Percentiles rank a stretch among this genome's conserved stretches.
These are phyloP conservation scores for Cantharis lateralis DNA, from an alignment of 2,888 invertebrate species.

Conservation along the genomic window DNA sequence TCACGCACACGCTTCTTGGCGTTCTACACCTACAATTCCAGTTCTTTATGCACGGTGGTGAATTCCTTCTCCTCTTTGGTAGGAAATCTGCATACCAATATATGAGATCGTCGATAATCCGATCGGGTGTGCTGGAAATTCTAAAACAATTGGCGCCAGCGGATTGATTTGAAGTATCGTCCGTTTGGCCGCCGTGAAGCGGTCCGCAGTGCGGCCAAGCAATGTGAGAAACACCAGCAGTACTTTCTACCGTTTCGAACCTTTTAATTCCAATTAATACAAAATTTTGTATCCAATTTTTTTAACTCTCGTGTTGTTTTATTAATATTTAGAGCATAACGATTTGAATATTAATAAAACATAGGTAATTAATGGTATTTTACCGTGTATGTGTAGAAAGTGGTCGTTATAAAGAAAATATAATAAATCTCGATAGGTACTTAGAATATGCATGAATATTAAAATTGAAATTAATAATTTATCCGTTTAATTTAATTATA, in stretches of 20 bases:
- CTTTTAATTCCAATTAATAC: background rate
- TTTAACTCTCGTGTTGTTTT: background rate
- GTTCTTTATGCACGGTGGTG: constrained; percentile 10
- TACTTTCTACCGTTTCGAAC: background rate
- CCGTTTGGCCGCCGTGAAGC: background rate
- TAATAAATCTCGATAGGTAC: background rate
- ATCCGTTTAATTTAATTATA: background rate
- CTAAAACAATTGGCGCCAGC: background rate
- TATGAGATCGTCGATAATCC: background rate
- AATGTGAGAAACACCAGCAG: background rate
- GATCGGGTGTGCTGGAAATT: background rate
- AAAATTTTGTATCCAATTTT: background rate
- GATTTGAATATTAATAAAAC: background rate
- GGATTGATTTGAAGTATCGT: background rate
- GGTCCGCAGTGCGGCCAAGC: background rate
- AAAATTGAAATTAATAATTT: background rate
- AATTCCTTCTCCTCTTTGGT: background rate
- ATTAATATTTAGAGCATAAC: constrained; percentile 4
- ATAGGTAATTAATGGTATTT: background rate
- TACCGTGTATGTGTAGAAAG: background rate
- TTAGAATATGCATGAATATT: background rate
- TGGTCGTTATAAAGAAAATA: background rate
- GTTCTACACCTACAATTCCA: constrained; percentile 30
- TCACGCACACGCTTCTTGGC: constrained; percentile 45
- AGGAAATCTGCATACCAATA: background rate